These are phyloP conservation scores for Nesoenas mayeri DNA, from an alignment of 2,113 vertebrate genomes.

Conservation along the genomic window DNA sequence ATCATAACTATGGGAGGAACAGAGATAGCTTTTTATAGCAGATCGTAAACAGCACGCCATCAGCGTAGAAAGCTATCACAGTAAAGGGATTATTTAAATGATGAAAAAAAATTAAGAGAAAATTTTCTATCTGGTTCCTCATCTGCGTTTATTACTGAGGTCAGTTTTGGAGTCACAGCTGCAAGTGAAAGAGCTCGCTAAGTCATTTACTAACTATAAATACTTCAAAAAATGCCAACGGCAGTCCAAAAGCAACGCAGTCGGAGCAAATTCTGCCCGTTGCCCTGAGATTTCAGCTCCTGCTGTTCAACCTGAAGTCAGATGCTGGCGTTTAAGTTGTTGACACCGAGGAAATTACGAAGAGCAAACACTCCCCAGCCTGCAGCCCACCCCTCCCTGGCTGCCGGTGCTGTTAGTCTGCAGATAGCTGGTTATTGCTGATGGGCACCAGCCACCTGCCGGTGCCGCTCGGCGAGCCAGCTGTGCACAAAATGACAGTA, in stretches of 20 bases:
- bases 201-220: background rate
- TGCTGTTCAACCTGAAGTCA: background rate
- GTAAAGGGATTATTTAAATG: background rate
- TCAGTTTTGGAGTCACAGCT: background rate
- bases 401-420: background rate
- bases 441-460: background rate
- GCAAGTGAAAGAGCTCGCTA: background rate
- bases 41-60: background rate
- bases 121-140: background rate
- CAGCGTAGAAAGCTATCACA: background rate
- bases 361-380: background rate
- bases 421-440: background rate
- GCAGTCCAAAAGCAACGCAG: background rate
- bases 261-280: background rate
- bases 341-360: background rate
- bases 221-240: background rate
- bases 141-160: background rate
- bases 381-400: background rate
- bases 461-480: background rate
- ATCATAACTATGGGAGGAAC: background rate
- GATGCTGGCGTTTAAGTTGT: background rate
- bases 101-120: background rate
- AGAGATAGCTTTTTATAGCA: background rate
- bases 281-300: background rate
- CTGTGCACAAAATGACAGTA: background rate